A percentile compares a stretch with the other conserved stretches of the same genome.
phyloP scores from a whole-genome alignment of 2,113 vertebrate genomes.

The Otolemur garnettii region DNA sequence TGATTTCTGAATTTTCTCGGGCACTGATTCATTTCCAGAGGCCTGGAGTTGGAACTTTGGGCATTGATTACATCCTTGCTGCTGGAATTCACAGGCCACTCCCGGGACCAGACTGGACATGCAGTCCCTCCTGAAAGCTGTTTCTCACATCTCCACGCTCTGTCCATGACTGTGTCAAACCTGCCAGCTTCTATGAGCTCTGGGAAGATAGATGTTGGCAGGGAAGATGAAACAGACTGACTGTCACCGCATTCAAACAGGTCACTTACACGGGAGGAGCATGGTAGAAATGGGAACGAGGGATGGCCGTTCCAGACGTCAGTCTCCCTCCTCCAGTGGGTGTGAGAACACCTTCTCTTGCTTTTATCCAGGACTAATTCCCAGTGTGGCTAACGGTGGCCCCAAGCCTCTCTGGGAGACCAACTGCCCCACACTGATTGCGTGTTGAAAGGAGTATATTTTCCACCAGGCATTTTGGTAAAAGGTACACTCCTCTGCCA shows the following conservation, averaged over 20 bases:
- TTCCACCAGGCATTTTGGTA: background rate
- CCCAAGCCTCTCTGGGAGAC: accelerated
- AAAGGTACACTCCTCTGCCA: background rate
- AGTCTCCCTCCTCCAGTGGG: background rate
- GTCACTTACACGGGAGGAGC: background rate
- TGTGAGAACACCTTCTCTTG: accelerated
- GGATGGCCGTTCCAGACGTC: background rate
- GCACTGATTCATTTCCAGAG: background rate
- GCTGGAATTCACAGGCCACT: background rate
- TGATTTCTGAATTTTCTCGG: background rate
- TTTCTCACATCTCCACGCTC: background rate
- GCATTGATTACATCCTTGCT: background rate
- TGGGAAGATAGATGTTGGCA: background rate
- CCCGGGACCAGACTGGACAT: background rate
- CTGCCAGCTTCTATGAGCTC: background rate
- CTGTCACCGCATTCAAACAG: background rate
- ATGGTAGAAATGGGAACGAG: background rate
- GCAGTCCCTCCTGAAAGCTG: background rate
- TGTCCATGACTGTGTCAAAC: background rate
- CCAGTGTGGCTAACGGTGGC: background rate
- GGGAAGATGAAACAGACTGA: background rate
- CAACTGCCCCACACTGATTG: accelerated
- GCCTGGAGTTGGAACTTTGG: accelerated
- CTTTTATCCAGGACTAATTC: background rate
- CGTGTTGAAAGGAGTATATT: accelerated